phyloP scores from a whole-genome alignment of 2,888 invertebrate species.

The Caenorhabditis panamensis region DNA sequence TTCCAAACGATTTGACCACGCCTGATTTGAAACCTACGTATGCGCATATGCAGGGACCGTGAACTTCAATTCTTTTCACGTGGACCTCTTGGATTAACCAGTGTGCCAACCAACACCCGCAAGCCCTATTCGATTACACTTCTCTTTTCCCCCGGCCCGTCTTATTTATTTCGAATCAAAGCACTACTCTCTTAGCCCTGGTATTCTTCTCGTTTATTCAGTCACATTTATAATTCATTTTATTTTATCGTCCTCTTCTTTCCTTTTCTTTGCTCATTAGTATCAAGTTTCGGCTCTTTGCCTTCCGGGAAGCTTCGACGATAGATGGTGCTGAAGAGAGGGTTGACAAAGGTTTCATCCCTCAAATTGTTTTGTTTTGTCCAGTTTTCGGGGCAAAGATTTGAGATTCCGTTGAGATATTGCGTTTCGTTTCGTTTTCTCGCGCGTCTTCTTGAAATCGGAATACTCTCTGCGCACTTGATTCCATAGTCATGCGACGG shows the following conservation, averaged over 20 bases:
- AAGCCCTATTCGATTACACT: conserved; percentile 63
- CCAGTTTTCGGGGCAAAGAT: conserved; percentile 5
- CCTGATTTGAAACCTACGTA: conserved; percentile 42
- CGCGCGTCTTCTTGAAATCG: conserved; percentile 47
- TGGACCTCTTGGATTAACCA: conserved; percentile 60
- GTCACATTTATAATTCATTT: conserved; percentile 51
- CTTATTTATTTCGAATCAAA: conserved; percentile 59
- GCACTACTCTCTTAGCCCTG: conserved; percentile 9
- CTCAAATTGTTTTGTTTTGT: conserved; percentile 30
- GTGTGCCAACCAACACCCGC: conserved; percentile 53
- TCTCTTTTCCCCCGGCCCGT: conserved; percentile 24
- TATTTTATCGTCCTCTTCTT: conserved; percentile 21
- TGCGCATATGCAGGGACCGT: conserved; percentile 40
- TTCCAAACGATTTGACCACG: conserved; percentile 9
- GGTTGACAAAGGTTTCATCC: not conserved
- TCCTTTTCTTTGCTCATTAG: conserved; percentile 32
- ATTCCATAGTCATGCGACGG: conserved; percentile 24
- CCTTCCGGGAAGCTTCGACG: not conserved
- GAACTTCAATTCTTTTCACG: conserved; percentile 49
- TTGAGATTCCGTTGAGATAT: conserved; percentile 17
- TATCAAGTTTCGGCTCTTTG: conserved; percentile 22
- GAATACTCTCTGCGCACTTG: conserved; percentile 50
- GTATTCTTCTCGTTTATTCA: conserved; percentile 42
- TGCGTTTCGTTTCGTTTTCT: conserved; percentile 36
- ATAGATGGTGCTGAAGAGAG: not conserved